Evolutionary conservation across 2,888 invertebrate species (phyloP), one percentile per base, ranked within the genome.

Genomic region (Drosophila prolongata): DNA sequence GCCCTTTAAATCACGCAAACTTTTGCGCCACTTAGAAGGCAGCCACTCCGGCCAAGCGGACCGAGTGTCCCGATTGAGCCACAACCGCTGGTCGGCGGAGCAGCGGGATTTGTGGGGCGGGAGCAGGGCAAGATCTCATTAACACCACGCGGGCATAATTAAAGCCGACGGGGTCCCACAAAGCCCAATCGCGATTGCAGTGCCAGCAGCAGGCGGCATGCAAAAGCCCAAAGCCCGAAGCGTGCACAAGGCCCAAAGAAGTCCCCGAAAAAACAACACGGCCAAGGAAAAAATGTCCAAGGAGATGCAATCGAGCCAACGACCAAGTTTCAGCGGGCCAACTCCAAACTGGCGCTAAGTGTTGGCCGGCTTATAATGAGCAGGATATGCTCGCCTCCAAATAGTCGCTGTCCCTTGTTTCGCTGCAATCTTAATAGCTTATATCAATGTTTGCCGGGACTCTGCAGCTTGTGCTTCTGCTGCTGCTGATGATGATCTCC

Each of bases 1-100:
- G 92, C 92, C 91, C 92, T 92, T 90, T 91, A 92, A 91, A 92
- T 92, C 92, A 92, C 92, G 92, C 92, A 84, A 89, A 71, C 89
- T 89, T 85, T 85, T 90, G 88, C 87, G 90, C 90, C 89, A 89
- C 89, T 78, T 73, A 74, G 77, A 86, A 47, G 46, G 46, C 46
- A 76, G 79, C 30, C 30, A 30, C 30, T 30, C 5, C 24, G 24
- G 82, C 69, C 38, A 38, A 46, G 43, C 42, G 19, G 50, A 30
- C 30, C 19, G 50, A 35, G 19, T 16, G 55, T 43, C 62, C 64
- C 74, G 78, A 83, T 76, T 82, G 81, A 83, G 82, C 90, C 81
- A 80, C 84, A 84, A 84, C 89, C 89, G 83, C 89, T 89, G 89
- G 83, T 83, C 84, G 40, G 43, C 56, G 76, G 76, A 61, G 73